Percentiles rank a stretch among this genome's conserved stretches.
Conservation (phyloP, 2,113 vertebrate genomes). For the Gymnarchus niloticus region DNA sequence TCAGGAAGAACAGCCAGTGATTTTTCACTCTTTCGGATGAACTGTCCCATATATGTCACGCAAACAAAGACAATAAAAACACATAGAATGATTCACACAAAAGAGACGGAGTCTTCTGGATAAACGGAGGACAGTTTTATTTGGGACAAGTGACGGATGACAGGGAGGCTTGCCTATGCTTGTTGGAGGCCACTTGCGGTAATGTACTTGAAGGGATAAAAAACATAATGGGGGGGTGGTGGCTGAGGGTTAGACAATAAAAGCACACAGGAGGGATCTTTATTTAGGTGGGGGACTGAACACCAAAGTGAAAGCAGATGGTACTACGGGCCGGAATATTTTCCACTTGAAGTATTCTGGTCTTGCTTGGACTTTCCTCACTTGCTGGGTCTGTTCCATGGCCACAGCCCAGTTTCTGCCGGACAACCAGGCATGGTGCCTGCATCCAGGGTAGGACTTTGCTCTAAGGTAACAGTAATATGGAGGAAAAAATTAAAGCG, state of each 20-base stretch:
- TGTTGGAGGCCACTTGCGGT: slow-evolving; percentile 32
- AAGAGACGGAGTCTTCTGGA: slow-evolving; percentile 24
- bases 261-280: slow-evolving; percentile 62
- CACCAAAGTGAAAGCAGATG: slow-evolving; percentile 71
- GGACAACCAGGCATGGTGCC: slow-evolving; percentile 33
- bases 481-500: neutral
- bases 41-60: slow-evolving; percentile 13
- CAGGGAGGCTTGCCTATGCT: slow-evolving; percentile 13
- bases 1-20: slow-evolving; percentile 1
- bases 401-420: slow-evolving; percentile 42
- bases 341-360: slow-evolving; percentile 67
- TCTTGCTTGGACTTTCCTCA: slow-evolving; percentile 46
- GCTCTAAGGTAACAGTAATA: neutral
- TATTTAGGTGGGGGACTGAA: slow-evolving; percentile 64
- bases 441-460: neutral
- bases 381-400: slow-evolving; percentile 49
- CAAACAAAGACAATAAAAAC: neutral
- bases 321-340: slow-evolving; percentile 55
- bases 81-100: slow-evolving; percentile 30
- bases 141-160: slow-evolving; percentile 24
- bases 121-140: slow-evolving; percentile 40
- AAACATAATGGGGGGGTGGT: slow-evolving; percentile 29
- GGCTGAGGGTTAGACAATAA: slow-evolving; percentile 43
- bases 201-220: slow-evolving; percentile 28
- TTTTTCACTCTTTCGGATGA: slow-evolving; percentile 6